Conservation (phyloP, 2,113 vertebrate species). For the Megalops atlanticus region DNA sequence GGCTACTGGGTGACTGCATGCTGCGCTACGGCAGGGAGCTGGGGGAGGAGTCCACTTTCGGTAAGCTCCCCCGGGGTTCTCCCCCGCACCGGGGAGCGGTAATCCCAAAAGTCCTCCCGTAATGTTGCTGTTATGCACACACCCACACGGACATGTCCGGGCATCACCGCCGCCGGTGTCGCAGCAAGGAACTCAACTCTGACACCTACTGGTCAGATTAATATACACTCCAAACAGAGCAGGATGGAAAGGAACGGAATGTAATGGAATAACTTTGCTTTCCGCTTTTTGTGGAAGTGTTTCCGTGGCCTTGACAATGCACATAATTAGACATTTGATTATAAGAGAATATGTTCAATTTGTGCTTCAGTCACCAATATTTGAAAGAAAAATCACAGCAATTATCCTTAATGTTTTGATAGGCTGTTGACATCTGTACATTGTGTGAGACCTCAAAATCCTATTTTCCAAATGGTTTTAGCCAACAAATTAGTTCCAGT, state of each 20-base stretch:
- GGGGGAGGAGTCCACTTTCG: conserved; percentile 84
- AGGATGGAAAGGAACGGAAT: no score
- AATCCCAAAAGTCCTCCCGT: background rate
- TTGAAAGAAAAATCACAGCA: background rate
- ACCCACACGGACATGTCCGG: conserved; percentile 8
- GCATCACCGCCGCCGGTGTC: background rate
- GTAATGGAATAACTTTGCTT: no score
- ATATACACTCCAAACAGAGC: background rate
- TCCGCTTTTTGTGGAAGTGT: no score
- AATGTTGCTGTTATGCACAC: background rate
- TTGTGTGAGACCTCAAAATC: background rate
- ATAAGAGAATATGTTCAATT: no score
- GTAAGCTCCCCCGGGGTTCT: conserved; percentile 65
- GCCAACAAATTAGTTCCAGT: background rate
- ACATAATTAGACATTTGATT: no score
- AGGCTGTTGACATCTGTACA: background rate
- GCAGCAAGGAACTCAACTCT: conserved; percentile 15
- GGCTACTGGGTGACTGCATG: conserved; percentile 91
- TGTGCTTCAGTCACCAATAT: background rate
- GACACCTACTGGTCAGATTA: conserved; percentile 43
- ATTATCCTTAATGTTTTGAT: background rate
- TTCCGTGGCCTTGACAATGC: no score
- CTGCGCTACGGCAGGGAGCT: conserved; percentile 87
- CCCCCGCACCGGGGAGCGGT: background rate
- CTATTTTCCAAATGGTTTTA: background rate